Evolutionary conservation across 2,113 vertebrate species (phyloP).

Genomic region (Sander lucioperca): DNA sequence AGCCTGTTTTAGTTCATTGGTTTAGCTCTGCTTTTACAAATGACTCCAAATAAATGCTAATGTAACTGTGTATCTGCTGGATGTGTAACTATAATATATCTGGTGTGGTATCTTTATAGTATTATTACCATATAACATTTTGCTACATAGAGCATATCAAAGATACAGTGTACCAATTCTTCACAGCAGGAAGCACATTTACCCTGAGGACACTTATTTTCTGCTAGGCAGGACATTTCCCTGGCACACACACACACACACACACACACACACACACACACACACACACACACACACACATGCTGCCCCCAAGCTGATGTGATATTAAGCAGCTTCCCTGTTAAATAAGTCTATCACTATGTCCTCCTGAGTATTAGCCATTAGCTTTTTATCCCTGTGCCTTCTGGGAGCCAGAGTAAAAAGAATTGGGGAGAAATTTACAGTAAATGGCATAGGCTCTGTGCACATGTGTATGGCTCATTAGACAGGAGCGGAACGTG

Average conservation of each 20-base stretch:
- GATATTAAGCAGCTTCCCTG: conserved; percentile 61
- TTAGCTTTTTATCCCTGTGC: conserved; percentile 56
- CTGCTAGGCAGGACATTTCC: conserved; percentile 4
- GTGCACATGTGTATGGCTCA: not conserved
- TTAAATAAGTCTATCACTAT: conserved; percentile 61
- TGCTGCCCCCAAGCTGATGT: conserved; percentile 27
- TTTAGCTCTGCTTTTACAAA: too few relatives aligned
- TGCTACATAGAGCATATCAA: not conserved
- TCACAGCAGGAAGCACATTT: not conserved
- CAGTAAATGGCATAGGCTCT: conserved; percentile 29
- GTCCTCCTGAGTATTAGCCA: conserved; percentile 57
- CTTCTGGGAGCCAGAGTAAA: conserved; percentile 47
- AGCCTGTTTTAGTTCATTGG: too few relatives aligned
- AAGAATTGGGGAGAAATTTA: conserved; percentile 32
- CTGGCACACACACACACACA: not conserved
- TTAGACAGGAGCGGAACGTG: not conserved
- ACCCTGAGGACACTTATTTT: not conserved
- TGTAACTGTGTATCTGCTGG: too few relatives aligned
- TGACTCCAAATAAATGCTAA: too few relatives aligned
- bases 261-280: not conserved
- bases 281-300: conserved; percentile 14
- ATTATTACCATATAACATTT: not conserved
- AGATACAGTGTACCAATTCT: not conserved
- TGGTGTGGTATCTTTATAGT: too few relatives aligned
- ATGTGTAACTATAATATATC: too few relatives aligned